Evolutionary conservation across 1,140 invertebrate species (phyloP).

Genomic region (Polypedilum pembai): DNA sequence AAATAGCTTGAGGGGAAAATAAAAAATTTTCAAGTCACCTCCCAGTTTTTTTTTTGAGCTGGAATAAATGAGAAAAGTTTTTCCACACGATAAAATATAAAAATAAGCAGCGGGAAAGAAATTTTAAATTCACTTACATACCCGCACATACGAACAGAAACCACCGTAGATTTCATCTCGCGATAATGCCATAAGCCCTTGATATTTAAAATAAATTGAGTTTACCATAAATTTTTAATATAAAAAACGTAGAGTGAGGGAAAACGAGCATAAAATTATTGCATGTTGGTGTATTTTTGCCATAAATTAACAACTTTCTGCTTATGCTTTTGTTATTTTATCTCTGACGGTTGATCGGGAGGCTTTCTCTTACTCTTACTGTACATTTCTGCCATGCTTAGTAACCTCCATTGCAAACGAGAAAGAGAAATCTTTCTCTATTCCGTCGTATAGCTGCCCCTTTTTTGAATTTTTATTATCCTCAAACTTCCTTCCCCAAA

Average conservation of each 20-base stretch:
- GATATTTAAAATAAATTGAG: constrained; percentile 24
- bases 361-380: neutral
- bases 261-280: constrained; percentile 26
- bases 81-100: no score
- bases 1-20: no score
- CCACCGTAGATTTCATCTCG: neutral
- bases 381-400: neutral
- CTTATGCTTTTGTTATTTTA: constrained; percentile 10
- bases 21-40: no score
- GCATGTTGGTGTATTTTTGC: constrained; percentile 13
- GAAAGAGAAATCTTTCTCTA: neutral
- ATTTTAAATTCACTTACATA: no score
- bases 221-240: constrained; percentile 25
- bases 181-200: constrained; percentile 16
- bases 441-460: neutral
- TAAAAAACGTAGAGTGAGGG: neutral
- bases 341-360: neutral
- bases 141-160: no score
- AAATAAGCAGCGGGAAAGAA: no score
- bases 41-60: no score
- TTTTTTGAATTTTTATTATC: neutral
- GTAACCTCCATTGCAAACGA: neutral
- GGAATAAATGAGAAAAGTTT: no score
- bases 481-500: neutral
- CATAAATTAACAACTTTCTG: constrained; percentile 23